Conservation (phyloP, 2,113 vertebrate species). For the Ginglymostoma cirratum region DNA sequence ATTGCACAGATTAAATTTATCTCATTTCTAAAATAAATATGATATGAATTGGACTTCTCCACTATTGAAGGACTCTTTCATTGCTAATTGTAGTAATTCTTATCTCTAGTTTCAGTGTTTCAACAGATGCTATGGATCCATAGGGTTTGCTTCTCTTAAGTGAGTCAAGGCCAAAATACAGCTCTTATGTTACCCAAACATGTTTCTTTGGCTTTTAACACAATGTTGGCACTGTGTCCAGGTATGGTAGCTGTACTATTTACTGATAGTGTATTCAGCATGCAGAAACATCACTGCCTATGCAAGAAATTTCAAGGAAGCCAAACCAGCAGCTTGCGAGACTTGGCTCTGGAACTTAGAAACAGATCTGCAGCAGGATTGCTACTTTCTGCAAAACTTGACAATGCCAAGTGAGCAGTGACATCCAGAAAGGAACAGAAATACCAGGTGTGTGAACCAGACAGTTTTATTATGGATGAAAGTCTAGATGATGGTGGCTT, state of each 20-base stretch:
- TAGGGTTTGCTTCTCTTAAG: not conserved
- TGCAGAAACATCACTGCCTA: not conserved
- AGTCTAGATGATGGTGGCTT: not conserved
- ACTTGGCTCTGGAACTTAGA: not conserved
- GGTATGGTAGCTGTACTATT: not conserved
- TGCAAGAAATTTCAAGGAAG: not conserved
- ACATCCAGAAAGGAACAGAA: not conserved
- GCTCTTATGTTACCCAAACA: not conserved
- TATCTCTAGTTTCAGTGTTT: not conserved
- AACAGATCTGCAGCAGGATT: not conserved
- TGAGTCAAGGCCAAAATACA: not conserved
- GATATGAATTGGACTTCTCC: not conserved
- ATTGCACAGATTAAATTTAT: not conserved
- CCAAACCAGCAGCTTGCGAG: not conserved
- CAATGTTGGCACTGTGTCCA: not conserved
- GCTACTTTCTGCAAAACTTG: not conserved
- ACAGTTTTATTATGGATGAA: not conserved
- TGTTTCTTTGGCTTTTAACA: not conserved
- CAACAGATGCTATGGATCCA: not conserved
- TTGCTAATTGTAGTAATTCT: not conserved
- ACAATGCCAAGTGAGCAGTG: not conserved
- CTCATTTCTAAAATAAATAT: not conserved
- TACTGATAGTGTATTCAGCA: not conserved
- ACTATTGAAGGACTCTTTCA: not conserved
- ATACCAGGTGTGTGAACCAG: not conserved